These are phyloP conservation scores for Dasypolia templi DNA, from an alignment of 2,888 invertebrate species.

Conservation along the genomic window DNA sequence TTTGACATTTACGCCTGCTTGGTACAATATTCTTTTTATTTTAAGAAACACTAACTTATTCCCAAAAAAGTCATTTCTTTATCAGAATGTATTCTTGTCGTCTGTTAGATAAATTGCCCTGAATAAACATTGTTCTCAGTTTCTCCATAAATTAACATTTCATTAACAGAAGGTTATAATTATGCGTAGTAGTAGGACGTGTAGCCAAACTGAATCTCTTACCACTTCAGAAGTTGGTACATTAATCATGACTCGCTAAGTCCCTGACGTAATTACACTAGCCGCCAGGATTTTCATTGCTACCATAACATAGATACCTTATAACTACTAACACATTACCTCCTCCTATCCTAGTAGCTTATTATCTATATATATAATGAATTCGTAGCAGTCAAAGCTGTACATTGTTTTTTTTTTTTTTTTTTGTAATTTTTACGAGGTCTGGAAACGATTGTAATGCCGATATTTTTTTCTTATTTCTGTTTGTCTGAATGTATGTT, in stretches of 20 bases:
- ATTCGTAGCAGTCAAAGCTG: too few relatives aligned
- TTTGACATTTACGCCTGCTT: constrained; percentile 1
- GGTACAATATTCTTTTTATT: not conserved
- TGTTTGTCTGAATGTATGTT: too few relatives aligned
- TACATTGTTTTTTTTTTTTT: too few relatives aligned
- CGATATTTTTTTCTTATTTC: too few relatives aligned
- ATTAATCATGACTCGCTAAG: constrained; percentile 52
- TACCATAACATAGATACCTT: too few relatives aligned
- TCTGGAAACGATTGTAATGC: too few relatives aligned
- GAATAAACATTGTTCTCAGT: constrained; percentile 24
- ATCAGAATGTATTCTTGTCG: not conserved
- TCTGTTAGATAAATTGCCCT: constrained; percentile 1
- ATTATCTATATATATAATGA: too few relatives aligned
- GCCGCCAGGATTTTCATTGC: constrained; percentile 36
- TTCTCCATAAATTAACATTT: constrained; percentile 41
- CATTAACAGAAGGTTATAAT: constrained; percentile 46
- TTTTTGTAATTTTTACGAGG: too few relatives aligned
- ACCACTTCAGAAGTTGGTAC: constrained; percentile 55
- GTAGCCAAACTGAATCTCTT: constrained; percentile 45
- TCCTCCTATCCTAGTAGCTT: too few relatives aligned
- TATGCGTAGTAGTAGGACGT: constrained; percentile 24
- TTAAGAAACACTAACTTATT: not conserved
- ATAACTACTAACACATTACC: too few relatives aligned
- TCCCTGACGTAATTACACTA: constrained; percentile 50
- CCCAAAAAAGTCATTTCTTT: not conserved